Evolutionary conservation across 2,113 vertebrate genomes (phyloP).

Genomic region (Panurus biarmicus): DNA sequence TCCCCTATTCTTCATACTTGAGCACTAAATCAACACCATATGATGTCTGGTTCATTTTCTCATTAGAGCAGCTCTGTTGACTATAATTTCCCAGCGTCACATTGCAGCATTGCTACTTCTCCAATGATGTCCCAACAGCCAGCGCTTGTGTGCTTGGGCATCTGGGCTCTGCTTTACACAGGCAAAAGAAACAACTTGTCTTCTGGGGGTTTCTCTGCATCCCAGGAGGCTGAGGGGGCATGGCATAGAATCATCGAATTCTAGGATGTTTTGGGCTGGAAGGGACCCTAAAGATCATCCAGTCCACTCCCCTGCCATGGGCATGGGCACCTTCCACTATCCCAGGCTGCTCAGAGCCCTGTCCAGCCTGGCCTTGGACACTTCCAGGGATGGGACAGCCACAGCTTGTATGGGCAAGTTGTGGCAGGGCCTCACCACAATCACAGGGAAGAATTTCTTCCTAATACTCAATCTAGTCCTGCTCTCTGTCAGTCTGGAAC

Average conservation of each 20-base stretch:
- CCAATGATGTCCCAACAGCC: rapidly evolving
- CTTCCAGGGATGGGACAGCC: background rate
- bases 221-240: background rate
- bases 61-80: background rate
- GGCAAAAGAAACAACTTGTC: background rate
- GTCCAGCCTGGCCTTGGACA: background rate
- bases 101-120: background rate
- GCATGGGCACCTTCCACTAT: background rate
- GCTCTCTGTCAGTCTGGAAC: background rate
- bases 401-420: background rate
- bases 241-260: background rate
- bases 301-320: background rate
- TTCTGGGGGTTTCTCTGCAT: background rate
- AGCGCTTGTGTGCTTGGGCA: background rate
- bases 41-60: background rate
- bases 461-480: background rate
- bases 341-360: background rate
- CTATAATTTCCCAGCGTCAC: background rate
- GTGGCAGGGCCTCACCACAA: background rate
- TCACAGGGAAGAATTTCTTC: background rate
- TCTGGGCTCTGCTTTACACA: background rate
- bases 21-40: slow-evolving; percentile 7
- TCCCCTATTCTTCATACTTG: background rate
- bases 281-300: background rate
- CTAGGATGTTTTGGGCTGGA: background rate